Evolutionary conservation across 2,113 vertebrate genomes (phyloP).

Genomic region (Rhabdornis inornatus): DNA sequence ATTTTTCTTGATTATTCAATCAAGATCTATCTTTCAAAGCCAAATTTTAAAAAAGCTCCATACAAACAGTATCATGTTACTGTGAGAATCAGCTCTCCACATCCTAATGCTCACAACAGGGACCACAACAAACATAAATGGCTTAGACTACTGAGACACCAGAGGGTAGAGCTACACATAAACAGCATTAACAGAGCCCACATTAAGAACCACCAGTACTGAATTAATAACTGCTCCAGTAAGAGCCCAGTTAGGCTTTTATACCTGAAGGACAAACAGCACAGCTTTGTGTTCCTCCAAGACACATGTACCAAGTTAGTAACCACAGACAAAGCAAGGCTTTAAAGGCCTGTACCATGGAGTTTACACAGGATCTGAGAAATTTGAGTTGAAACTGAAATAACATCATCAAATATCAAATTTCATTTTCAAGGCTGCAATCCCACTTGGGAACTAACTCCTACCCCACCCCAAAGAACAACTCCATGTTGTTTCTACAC

Average conservation of each 20-base stretch:
- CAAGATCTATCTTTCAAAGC: background rate
- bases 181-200: background rate
- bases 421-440: background rate
- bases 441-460: background rate
- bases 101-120: background rate
- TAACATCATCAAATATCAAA: background rate
- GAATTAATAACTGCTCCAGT: background rate
- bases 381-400: background rate
- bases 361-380: background rate
- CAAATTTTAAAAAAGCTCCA: background rate
- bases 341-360: background rate
- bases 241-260: background rate
- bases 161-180: background rate
- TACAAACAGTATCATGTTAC: background rate
- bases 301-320: background rate
- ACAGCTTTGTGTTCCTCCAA: background rate
- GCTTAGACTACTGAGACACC: background rate
- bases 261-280: background rate
- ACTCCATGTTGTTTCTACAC: background rate
- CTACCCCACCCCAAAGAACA: background rate
- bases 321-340: background rate
- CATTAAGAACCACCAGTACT: rapidly evolving
- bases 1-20: background rate
- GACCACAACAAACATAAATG: background rate
- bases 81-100: background rate